Percentiles rank a stretch among this genome's conserved stretches.
Conservation (phyloP, 2,888 invertebrate species). For the Xiphydria camelus region DNA sequence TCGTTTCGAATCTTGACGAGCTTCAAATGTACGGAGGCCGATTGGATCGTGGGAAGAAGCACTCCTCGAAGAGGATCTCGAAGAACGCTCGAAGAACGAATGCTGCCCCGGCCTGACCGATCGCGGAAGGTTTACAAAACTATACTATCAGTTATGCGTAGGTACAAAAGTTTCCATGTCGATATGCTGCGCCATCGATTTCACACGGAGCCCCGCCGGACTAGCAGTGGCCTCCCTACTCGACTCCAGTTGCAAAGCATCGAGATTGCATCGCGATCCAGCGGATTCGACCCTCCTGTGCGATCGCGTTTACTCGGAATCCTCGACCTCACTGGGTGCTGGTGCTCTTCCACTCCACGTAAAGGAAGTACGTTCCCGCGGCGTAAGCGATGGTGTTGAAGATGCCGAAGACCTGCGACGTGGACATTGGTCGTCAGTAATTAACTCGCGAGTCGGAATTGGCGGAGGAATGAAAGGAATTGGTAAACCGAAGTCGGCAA, state of each 20-base stretch:
- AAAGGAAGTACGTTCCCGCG: slow-evolving; percentile 75
- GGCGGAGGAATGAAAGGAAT: too few species aligned
- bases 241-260: not conserved
- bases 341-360: slow-evolving; percentile 70
- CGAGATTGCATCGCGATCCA: not conserved
- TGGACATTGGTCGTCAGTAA: too few species aligned
- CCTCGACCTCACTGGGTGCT: slow-evolving; percentile 42
- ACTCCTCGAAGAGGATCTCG: too few species aligned
- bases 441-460: too few species aligned
- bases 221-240: not conserved
- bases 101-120: too few species aligned
- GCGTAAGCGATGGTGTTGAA: slow-evolving; percentile 81
- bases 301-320: slow-evolving; percentile 16
- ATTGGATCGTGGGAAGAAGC: too few species aligned
- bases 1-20: too few species aligned
- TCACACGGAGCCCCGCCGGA: not conserved
- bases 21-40: too few species aligned
- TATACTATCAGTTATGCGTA: slow-evolving; percentile 1
- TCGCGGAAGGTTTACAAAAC: too few species aligned
- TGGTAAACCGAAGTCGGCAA: too few species aligned
- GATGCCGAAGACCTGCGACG: slow-evolving; percentile 76
- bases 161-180: not conserved
- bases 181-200: not conserved
- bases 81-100: too few species aligned
- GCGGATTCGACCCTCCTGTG: slow-evolving; percentile 12